Conservation (phyloP, 1,140 invertebrate genomes). For the Musca domestica region DNA sequence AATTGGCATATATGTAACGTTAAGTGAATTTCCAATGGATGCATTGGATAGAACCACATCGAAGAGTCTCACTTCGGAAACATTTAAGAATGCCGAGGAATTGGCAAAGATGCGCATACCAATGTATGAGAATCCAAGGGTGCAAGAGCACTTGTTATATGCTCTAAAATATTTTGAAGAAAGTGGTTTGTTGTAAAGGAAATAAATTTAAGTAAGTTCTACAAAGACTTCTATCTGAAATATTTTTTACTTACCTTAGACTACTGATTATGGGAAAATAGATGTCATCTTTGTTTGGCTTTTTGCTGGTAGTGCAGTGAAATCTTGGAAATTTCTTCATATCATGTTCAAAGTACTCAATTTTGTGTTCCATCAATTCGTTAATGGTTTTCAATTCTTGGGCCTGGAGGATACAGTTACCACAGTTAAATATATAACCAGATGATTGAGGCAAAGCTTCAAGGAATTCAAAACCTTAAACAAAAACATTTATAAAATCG, state of each 20-base stretch:
- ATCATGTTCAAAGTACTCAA: constrained; percentile 10
- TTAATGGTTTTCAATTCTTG: constrained; percentile 1
- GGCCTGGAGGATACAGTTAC: constrained; percentile 10
- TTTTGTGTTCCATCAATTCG: constrained; percentile 15
- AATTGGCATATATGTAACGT: constrained; percentile 36
- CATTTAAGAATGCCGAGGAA: constrained; percentile 26
- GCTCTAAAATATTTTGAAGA: constrained; percentile 35
- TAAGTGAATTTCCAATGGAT: constrained; percentile 40
- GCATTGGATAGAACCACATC: constrained; percentile 31
- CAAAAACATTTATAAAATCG: not conserved
- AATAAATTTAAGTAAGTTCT: too few relatives aligned
- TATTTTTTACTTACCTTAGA: too few relatives aligned
- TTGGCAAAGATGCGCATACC: constrained; percentile 29
- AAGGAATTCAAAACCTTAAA: constrained; percentile 24
- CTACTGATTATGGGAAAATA: constrained; percentile 13
- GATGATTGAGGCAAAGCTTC: not conserved
- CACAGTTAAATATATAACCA: not conserved
- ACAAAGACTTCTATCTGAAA: too few relatives aligned
- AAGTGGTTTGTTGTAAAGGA: constrained; percentile 36
- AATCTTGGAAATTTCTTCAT: constrained; percentile 27
- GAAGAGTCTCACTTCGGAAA: constrained; percentile 28
- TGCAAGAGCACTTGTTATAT: constrained; percentile 29
- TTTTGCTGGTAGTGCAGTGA: not conserved
- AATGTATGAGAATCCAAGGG: constrained; percentile 34
- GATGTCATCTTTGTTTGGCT: not conserved